Evolutionary conservation across 2,113 vertebrate genomes (phyloP), one percentile per base, ranked within the genome.

Genomic region (Recurvirostra avosetta): DNA sequence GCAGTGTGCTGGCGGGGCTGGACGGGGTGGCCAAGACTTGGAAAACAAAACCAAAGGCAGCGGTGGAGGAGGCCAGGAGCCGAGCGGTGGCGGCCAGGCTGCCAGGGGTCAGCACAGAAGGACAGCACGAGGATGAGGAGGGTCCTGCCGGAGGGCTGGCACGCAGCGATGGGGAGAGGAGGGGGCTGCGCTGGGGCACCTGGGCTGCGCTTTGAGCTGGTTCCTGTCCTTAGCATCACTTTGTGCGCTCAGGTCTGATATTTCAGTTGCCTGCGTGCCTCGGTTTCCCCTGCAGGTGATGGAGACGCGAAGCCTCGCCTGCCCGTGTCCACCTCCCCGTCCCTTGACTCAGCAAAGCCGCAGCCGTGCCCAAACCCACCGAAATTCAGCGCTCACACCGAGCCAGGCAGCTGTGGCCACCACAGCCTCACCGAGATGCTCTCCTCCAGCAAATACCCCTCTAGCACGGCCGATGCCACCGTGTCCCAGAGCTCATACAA

Each of bases 351-450:
- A 0, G 38, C 74, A 66, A 41, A 50, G 36, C 72, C 23, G 15
- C 77, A 71, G 56, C 16, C 34, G 4, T 2, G 21, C 22, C 49
- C 36, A 2, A 67, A 63, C 12, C 21, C 15, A 53, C 30, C 6
- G 1, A 45, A 29, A 25, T 1, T 2, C 63, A 50, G 22, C 1
- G 1, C 5, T 18, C 5, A 5, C 56, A 58, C 18, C 22, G 17
- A 50, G 25, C 11, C 40, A 47, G 43, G 55, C 41, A 72, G 56
- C 83, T 38, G 13, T 3, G 41, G 56, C 52, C 80, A 75, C 55
- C 53, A 11, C 1, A 25, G 49, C 49, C 49, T 50, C 49, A 2
- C 26, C 1, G 5, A 66, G 55, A 41, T 6, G 32, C 8, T 7
- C 43, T 68, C 11, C 55, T 34, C 55, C 77, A 49, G 50, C 83